Conservation (phyloP, 2,797 vertebrate species). For the Microctenopoma steveboyesi region DNA sequence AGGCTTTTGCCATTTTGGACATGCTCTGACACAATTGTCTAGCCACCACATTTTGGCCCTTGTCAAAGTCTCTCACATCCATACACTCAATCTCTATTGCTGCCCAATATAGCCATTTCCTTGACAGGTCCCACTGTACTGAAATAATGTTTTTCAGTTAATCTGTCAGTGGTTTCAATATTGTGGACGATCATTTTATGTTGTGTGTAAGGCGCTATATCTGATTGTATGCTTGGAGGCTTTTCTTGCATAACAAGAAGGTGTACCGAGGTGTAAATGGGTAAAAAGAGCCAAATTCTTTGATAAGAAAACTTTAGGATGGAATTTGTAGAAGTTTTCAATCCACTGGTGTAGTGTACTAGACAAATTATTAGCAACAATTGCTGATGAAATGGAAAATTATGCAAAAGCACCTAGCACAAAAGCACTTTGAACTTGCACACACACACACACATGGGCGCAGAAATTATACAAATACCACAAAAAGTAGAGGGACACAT, state of each 20-base stretch:
- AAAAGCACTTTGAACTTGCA: slow-evolving; percentile 30
- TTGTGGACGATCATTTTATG: neutral
- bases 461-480: slow-evolving; percentile 44
- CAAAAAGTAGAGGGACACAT: slow-evolving; percentile 46
- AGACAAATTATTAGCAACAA: slow-evolving; percentile 74
- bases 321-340: slow-evolving; percentile 53
- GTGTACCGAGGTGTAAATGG: slow-evolving; percentile 15
- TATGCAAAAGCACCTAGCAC: slow-evolving; percentile 45
- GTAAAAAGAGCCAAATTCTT: slow-evolving; percentile 28
- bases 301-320: slow-evolving; percentile 41
- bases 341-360: slow-evolving; percentile 52
- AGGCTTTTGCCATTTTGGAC: no score
- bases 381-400: slow-evolving; percentile 72
- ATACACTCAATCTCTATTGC: no score
- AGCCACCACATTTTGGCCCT: no score
- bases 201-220: slow-evolving; percentile 28
- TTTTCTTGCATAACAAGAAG: neutral
- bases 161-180: no score
- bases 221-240: neutral
- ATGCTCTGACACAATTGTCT: no score
- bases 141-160: no score
- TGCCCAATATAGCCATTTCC: no score
- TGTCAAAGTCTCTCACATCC: no score
- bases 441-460: slow-evolving; percentile 44
- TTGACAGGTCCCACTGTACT: no score